These are phyloP conservation scores for Drosophila sturtevanti DNA, from an alignment of 1,140 invertebrate genomes.

Conservation along the genomic window DNA sequence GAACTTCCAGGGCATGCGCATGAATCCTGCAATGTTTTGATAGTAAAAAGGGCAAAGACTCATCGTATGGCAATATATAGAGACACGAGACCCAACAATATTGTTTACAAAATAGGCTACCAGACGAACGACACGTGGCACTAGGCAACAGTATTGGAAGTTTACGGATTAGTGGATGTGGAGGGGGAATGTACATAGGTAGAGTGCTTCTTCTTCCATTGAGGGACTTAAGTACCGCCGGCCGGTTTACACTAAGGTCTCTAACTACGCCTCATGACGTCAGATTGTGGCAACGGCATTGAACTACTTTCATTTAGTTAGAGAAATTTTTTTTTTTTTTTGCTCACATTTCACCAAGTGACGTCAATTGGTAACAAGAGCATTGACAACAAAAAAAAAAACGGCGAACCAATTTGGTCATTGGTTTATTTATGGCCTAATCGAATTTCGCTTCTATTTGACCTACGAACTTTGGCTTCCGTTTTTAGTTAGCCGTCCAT, in stretches of 20 bases:
- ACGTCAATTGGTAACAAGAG: slow-evolving; percentile 38
- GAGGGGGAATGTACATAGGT: neutral
- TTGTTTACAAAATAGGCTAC: slow-evolving; percentile 68
- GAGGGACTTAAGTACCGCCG: slow-evolving; percentile 24
- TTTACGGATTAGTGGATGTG: slow-evolving; percentile 7
- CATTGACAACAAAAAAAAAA: too few relatives aligned
- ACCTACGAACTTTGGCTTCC: slow-evolving; percentile 50
- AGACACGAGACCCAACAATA: slow-evolving; percentile 23
- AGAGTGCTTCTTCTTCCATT: neutral
- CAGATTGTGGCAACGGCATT: slow-evolving; percentile 54
- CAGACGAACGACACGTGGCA: slow-evolving; percentile 53
- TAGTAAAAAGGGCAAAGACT: slow-evolving; percentile 51
- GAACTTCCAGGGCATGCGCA: slow-evolving; percentile 59
- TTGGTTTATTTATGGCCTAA: neutral
- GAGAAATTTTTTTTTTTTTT: neutral
- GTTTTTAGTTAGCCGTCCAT: slow-evolving; percentile 5
- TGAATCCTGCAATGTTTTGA: slow-evolving; percentile 58
- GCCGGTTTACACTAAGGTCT: slow-evolving; percentile 46
- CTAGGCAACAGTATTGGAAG: slow-evolving; percentile 31
- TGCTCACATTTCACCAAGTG: slow-evolving; percentile 32
- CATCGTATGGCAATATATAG: slow-evolving; percentile 10
- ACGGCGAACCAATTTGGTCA: neutral
- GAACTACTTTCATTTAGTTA: slow-evolving; percentile 58
- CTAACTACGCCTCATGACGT: slow-evolving; percentile 44
- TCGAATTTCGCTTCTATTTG: slow-evolving; percentile 3